A percentile compares a stretch with the other conserved stretches of the same genome.
These are phyloP conservation scores for Oreochromis tanganicae DNA, from an alignment of 2,113 vertebrate species.

Conservation along the genomic window DNA sequence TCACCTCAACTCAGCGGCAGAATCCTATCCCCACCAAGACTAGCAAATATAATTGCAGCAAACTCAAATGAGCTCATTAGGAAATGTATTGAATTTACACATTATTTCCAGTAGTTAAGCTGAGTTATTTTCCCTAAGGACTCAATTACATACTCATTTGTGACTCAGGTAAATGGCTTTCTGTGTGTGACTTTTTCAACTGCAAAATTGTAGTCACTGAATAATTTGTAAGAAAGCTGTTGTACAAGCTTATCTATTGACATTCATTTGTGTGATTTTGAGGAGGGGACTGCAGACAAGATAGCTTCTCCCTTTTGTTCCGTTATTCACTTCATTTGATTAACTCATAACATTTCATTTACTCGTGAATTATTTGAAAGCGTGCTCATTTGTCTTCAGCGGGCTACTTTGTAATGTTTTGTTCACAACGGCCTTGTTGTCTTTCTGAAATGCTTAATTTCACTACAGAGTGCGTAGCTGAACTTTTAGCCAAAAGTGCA, in stretches of 20 bases:
- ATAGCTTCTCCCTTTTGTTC: constrained; percentile 82
- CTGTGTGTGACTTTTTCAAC: constrained; percentile 66
- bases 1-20: constrained; percentile 82
- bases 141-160: constrained; percentile 86
- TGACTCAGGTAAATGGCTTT: constrained; percentile 81
- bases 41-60: constrained; percentile 68
- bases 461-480: not conserved
- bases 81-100: constrained; percentile 93
- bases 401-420: constrained; percentile 40
- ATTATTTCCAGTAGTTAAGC: constrained; percentile 98
- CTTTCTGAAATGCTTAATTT: constrained; percentile 34
- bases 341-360: constrained; percentile 59
- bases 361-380: constrained; percentile 37
- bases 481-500: constrained; percentile 34
- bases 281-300: constrained; percentile 31
- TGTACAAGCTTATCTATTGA: constrained; percentile 64
- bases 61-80: constrained; percentile 92
- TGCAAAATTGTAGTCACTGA: constrained; percentile 69
- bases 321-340: constrained; percentile 71
- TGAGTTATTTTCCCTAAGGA: constrained; percentile 94
- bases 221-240: constrained; percentile 73
- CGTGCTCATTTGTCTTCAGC: constrained; percentile 35
- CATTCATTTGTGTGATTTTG: constrained; percentile 57
- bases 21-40: constrained; percentile 81
- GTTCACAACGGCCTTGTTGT: constrained; percentile 54